Evolutionary conservation across 2,113 vertebrate genomes (phyloP).

Genomic region (Sturnira hondurensis): DNA sequence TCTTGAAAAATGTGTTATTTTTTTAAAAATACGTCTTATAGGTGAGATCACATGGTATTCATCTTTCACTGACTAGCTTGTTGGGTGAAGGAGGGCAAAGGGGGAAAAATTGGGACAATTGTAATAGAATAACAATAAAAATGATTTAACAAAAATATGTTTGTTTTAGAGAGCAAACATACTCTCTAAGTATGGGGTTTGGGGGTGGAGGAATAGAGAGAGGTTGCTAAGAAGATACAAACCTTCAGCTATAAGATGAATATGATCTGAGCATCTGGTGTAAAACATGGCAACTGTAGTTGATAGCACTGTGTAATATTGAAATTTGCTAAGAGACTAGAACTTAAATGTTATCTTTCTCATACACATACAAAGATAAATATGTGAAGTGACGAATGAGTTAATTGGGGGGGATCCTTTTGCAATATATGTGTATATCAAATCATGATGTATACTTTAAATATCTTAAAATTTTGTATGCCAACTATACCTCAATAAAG

Average conservation of each 20-base stretch:
- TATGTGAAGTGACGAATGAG: neutral
- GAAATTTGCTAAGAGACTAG: neutral
- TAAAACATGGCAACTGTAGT: neutral
- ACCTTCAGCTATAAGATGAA: neutral
- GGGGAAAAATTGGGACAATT: too few relatives aligned
- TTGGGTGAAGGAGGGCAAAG: too few relatives aligned
- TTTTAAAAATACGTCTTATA: neutral
- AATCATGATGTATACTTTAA: neutral
- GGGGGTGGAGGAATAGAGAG: neutral
- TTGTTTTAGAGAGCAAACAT: neutral
- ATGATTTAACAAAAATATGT: neutral
- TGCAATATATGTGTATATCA: neutral
- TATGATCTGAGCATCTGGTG: neutral
- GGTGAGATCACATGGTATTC: too few relatives aligned
- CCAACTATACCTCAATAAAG: neutral
- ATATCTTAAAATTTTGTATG: neutral
- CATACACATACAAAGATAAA: neutral
- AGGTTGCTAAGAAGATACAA: neutral
- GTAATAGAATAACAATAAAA: too few relatives aligned
- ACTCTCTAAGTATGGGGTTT: too few relatives aligned
- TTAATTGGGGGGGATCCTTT: neutral
- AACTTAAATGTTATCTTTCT: neutral
- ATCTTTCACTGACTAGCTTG: too few relatives aligned
- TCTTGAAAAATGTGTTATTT: neutral
- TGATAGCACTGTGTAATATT: neutral